Conservation (phyloP, 2,888 invertebrate species). For the Aethes cnicana region DNA sequence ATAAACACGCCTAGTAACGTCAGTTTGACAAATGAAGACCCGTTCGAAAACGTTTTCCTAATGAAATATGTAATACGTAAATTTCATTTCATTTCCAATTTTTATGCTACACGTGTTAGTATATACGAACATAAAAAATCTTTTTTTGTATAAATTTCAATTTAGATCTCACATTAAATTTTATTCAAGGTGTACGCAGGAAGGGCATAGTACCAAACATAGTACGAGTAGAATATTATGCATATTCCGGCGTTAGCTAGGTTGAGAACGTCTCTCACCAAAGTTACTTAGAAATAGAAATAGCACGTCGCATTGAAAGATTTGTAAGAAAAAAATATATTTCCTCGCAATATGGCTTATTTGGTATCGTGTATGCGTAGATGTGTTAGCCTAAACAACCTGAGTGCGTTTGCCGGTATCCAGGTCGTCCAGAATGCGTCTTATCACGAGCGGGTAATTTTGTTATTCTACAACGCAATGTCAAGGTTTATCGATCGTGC, state of each 20-base stretch:
- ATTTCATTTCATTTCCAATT: neutral
- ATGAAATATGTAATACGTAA: neutral
- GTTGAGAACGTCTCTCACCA: too few species aligned
- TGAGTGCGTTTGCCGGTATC: conserved; percentile 58
- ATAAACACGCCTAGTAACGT: conserved; percentile 2
- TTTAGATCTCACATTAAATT: too few species aligned
- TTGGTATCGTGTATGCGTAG: conserved; percentile 58
- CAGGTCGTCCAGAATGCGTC: conserved; percentile 78
- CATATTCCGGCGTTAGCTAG: too few species aligned
- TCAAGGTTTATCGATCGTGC: conserved; percentile 59
- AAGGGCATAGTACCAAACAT: too few species aligned
- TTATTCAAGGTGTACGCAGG: too few species aligned
- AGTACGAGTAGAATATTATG: too few species aligned
- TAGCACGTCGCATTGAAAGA: conserved; percentile 3
- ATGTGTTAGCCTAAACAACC: conserved; percentile 63
- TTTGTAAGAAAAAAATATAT: neutral
- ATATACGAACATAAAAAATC: too few species aligned
- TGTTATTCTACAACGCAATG: conserved; percentile 44
- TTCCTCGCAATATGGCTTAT: conserved; percentile 55
- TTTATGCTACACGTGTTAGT: too few species aligned
- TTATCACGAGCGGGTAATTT: conserved; percentile 90
- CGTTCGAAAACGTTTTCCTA: conserved; percentile 6
- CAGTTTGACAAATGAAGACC: neutral
- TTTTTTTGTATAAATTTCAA: too few species aligned
- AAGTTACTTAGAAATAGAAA: too few species aligned